These are phyloP conservation scores for Eilema depressum DNA, from an alignment of 2,888 invertebrate genomes.

Conservation along the genomic window DNA sequence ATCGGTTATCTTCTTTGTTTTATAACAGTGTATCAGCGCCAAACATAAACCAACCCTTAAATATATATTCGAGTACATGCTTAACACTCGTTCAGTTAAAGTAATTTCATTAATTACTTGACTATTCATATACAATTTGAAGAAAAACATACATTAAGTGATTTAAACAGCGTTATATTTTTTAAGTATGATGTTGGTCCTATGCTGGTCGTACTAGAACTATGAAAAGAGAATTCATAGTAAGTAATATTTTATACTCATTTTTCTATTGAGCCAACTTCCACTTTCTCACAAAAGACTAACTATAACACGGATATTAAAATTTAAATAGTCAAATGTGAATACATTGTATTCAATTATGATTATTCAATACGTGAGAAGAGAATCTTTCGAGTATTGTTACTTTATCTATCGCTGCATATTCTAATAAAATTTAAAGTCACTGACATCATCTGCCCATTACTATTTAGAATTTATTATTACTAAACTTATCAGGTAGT, in stretches of 20 bases:
- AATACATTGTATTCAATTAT: neutral
- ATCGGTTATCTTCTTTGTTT: neutral
- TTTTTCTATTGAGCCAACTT: neutral
- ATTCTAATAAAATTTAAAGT: neutral
- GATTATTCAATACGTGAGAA: conserved; percentile 2
- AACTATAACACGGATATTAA: neutral
- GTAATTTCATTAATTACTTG: neutral
- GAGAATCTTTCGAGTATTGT: neutral
- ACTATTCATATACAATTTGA: too few relatives aligned
- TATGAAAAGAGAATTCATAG: neutral
- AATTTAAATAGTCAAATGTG: neutral
- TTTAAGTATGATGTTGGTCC: neutral
- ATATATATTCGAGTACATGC: neutral
- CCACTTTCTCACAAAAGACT: neutral
- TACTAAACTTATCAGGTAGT: too few relatives aligned
- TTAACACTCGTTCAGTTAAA: neutral
- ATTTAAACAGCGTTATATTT: too few relatives aligned
- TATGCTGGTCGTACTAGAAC: neutral
- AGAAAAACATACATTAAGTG: too few relatives aligned
- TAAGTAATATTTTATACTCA: neutral
- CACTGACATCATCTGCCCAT: too few relatives aligned
- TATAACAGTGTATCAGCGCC: neutral
- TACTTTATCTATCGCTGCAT: neutral
- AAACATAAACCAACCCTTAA: neutral
- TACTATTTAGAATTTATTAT: too few relatives aligned